Conservation (phyloP, 2,888 invertebrate species). For the Nasonovia ribisnigri region DNA sequence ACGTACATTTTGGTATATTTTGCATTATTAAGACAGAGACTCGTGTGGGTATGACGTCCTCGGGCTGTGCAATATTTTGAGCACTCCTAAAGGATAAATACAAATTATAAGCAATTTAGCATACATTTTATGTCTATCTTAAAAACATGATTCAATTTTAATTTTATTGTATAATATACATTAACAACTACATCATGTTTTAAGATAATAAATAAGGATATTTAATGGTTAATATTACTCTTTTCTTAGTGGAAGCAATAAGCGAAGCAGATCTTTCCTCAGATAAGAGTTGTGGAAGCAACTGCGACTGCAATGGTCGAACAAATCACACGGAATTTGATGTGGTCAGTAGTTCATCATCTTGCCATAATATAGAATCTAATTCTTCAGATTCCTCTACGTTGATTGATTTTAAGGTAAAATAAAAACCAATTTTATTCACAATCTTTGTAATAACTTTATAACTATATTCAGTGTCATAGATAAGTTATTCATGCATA, state of each 20-base stretch:
- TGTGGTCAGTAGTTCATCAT: not conserved
- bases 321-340: conserved; percentile 20
- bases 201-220: too few species aligned
- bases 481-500: too few species aligned
- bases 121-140: not conserved
- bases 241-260: not conserved
- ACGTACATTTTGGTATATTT: too few species aligned
- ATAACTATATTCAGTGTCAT: too few species aligned
- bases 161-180: not conserved
- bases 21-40: too few species aligned
- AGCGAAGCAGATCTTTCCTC: conserved; percentile 10
- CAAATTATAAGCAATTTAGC: not conserved
- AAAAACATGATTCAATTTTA: not conserved
- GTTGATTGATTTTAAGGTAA: not conserved
- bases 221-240: not conserved
- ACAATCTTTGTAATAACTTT: not conserved
- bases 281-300: not conserved
- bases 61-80: not conserved
- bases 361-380: not conserved
- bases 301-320: not conserved
- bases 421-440: not conserved
- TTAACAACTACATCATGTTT: not conserved
- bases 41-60: too few species aligned
- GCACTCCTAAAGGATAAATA: not conserved
- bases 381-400: conserved; percentile 23